These are phyloP conservation scores for Pammene fasciana DNA, from an alignment of 2,888 invertebrate species.

Conservation along the genomic window DNA sequence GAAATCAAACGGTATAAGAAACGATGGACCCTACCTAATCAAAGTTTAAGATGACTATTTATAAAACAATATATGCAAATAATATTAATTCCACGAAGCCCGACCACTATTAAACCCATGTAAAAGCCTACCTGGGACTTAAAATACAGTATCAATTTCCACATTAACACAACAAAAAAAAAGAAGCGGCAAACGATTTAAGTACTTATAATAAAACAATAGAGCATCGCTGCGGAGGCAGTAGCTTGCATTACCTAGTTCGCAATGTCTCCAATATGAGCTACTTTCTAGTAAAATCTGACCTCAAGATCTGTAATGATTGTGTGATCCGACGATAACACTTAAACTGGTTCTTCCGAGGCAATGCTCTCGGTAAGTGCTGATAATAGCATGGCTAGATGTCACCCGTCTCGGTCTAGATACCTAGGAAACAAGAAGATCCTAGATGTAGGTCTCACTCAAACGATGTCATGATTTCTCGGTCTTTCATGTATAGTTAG, in stretches of 20 bases:
- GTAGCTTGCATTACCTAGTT: background rate
- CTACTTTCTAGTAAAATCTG: background rate
- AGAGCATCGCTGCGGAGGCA: constrained; percentile 3
- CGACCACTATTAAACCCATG: no score
- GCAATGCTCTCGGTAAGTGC: background rate
- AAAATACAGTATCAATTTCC: no score
- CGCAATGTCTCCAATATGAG: background rate
- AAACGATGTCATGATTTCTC: constrained; percentile 38
- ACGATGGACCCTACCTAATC: no score
- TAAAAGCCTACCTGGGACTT: no score
- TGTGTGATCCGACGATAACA: background rate
- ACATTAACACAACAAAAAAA: constrained; percentile 21
- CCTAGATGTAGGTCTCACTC: constrained; percentile 39
- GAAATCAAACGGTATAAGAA: no score
- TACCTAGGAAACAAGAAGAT: constrained; percentile 37
- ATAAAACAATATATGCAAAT: no score
- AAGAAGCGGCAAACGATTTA: constrained; percentile 28
- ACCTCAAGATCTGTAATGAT: background rate
- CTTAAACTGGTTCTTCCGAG: background rate
- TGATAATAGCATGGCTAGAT: background rate
- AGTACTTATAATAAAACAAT: constrained; percentile 30
- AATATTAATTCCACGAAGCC: no score
- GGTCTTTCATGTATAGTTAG: constrained; percentile 21
- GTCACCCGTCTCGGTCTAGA: constrained; percentile 42
- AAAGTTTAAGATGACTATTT: no score